Evolutionary conservation across 2,888 invertebrate species (phyloP), one percentile per base, ranked within the genome.

Genomic region (Balanococcus diminutus): DNA sequence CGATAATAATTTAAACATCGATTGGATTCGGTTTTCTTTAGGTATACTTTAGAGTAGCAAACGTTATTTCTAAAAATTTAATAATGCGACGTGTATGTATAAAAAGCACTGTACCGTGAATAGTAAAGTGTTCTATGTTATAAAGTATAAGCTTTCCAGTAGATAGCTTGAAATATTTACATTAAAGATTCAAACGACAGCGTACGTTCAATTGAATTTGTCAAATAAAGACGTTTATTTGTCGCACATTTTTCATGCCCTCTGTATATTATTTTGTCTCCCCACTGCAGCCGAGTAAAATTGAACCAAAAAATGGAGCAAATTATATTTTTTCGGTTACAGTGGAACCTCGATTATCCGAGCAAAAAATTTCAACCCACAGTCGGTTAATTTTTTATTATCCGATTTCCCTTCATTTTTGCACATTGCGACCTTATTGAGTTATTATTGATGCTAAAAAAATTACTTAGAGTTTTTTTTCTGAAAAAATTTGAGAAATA

Each of bases 161-260:
- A 9, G n/a, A 9, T 67, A 67, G 11, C 28, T 67, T 28, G 25
- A 67, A 67, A 75, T 75, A 32, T 75, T 75, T 75, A 28, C 31
- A 32, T 32, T 75, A 4, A 32, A 36, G 75, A 75, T 75, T 32
- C 36, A 32, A 75, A 32, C 75, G 75, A 32, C 32, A 75, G 32
- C 75, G 75, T 75, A 32, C 75, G 75, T 75, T 75, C 32, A 75
- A 75, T 75, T 75, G 75, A 75, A 75, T 36, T 75, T 75, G 32
- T 6, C 75, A 75, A 75, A 75, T 67, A 67, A 67, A 9, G 11
- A 32, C n/a, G 31, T 75, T 31, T 32, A 75, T 75, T 75, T 28
- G 61, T 67, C 61, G 28, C 61, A 67, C 11, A 14, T 42, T 42
- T 42, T 42, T 42, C 42, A 42, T 11, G 8, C 42, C 36, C 3